A percentile compares a stretch with the other conserved stretches of the same genome.
Conservation (phyloP, 2,113 vertebrate genomes). For the Entelurus aequoreus region DNA sequence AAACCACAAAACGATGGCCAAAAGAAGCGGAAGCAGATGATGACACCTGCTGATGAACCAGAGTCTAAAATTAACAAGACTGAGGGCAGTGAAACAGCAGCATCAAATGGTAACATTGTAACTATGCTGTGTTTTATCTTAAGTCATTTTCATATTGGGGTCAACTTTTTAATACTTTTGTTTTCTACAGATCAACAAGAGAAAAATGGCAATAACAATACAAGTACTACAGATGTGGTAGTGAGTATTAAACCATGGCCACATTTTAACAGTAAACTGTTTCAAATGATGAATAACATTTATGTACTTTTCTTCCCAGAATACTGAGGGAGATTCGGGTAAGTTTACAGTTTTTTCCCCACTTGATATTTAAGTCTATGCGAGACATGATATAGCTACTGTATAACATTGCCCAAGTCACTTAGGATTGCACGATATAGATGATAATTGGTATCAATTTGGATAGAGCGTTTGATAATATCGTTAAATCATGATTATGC, state of each 20-base stretch:
- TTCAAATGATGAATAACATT: background rate
- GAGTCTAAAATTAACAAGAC: conserved; percentile 70
- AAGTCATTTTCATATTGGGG: background rate
- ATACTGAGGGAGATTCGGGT: conserved; percentile 1
- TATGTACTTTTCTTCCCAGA: background rate
- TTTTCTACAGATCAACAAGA: conserved; percentile 33
- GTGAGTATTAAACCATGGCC: conserved; percentile 8
- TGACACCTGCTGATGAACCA: conserved; percentile 52
- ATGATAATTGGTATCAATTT: too few relatives aligned
- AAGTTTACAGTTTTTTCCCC: background rate
- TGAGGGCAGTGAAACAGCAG: conserved; percentile 28
- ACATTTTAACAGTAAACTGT: background rate
- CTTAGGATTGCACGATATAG: too few relatives aligned
- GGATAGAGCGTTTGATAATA: too few relatives aligned
- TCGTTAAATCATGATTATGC: too few relatives aligned
- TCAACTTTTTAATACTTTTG: background rate
- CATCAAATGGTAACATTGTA: conserved; percentile 29
- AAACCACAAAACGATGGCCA: conserved; percentile 62
- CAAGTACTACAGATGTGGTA: conserved; percentile 35
- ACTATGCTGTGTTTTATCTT: background rate
- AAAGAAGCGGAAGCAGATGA: conserved; percentile 71
- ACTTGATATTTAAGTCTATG: background rate
- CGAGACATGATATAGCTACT: too few relatives aligned
- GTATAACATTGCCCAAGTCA: too few relatives aligned
- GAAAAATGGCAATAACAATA: conserved; percentile 32